Evolutionary conservation across 2,888 invertebrate genomes (phyloP).

Genomic region (Macaria notata): DNA sequence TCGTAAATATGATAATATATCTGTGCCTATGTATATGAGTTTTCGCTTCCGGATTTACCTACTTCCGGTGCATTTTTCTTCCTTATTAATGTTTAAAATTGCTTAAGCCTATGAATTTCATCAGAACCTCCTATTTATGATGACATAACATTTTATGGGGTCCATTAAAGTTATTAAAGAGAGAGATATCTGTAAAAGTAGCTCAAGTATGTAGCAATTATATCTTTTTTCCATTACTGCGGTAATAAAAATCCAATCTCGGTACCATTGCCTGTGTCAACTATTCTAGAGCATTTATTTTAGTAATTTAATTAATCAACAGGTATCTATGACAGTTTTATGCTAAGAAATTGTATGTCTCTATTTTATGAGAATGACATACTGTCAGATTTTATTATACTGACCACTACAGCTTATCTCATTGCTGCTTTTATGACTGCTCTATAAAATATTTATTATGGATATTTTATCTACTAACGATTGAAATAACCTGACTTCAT

Average conservation of each 20-base stretch:
- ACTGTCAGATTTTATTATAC: constrained; percentile 72
- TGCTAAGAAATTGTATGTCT: constrained; percentile 38
- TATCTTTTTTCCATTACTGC: no score
- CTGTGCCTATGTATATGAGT: no score
- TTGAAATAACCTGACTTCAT: constrained; percentile 66
- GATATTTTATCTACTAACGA: constrained; percentile 69
- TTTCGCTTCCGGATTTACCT: no score
- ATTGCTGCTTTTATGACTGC: constrained; percentile 64
- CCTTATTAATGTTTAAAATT: no score
- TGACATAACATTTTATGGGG: no score
- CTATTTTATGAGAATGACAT: constrained; percentile 58
- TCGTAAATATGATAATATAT: no score
- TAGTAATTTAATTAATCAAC: constrained; percentile 32
- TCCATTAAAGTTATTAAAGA: no score
- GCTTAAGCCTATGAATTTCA: no score
- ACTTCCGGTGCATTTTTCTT: no score
- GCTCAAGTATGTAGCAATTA: no score
- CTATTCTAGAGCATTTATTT: constrained; percentile 11
- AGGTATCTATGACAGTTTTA: constrained; percentile 34
- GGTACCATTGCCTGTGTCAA: constrained; percentile 1
- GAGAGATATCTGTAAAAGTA: no score
- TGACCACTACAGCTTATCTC: constrained; percentile 56
- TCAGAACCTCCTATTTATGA: no score
- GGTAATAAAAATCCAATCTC: constrained; percentile 13
- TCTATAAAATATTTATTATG: constrained; percentile 73